Conservation (phyloP, 2,888 invertebrate species). For the Chrysodeixis includens region DNA sequence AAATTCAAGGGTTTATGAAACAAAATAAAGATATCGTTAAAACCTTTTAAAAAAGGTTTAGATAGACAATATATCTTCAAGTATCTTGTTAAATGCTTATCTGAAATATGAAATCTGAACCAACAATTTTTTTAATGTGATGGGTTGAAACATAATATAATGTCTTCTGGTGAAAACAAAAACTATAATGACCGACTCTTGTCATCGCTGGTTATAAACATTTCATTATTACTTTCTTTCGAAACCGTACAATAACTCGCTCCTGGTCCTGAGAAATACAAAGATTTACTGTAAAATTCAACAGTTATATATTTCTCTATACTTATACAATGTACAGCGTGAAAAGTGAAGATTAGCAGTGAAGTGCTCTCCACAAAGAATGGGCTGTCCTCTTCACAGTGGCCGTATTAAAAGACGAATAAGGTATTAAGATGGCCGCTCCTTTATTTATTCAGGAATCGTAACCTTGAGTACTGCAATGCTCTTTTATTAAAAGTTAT, state of each 20-base stretch:
- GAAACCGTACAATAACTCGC: background rate
- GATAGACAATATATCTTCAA: too few relatives aligned
- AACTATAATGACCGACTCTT: background rate
- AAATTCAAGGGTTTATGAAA: too few relatives aligned
- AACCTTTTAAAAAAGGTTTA: too few relatives aligned
- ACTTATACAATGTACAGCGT: background rate
- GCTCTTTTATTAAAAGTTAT: too few relatives aligned
- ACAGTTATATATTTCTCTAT: background rate
- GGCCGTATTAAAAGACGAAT: background rate
- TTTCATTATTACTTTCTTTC: background rate
- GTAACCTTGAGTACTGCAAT: background rate
- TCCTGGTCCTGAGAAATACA: background rate
- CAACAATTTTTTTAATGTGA: too few relatives aligned
- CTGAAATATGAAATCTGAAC: too few relatives aligned
- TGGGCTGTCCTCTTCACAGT: background rate
- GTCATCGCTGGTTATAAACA: background rate
- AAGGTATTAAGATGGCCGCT: background rate
- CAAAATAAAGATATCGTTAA: too few relatives aligned
- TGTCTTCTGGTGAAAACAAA: background rate
- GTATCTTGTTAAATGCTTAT: too few relatives aligned
- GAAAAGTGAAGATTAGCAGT: background rate
- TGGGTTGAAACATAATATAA: too few relatives aligned
- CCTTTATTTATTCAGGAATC: background rate
- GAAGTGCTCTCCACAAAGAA: constrained; percentile 1
- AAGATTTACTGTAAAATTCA: background rate